Evolutionary conservation across 2,888 invertebrate genomes (phyloP), one percentile per base, ranked within the genome.

Genomic region (Latrodectus hesperus): DNA sequence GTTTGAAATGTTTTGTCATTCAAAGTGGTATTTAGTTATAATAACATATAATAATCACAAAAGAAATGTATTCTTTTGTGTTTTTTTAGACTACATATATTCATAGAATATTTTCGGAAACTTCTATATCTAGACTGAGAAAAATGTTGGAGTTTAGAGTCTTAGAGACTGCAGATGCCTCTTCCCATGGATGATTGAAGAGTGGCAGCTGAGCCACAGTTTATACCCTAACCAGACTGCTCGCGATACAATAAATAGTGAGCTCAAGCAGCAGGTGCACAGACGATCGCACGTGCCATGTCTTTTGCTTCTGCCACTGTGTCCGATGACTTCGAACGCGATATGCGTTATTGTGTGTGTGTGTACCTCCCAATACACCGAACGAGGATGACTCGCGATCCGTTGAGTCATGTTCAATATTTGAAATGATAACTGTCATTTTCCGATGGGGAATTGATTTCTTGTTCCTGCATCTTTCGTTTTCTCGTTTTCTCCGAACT

Each of bases 301-400:
- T 72, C 53, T 70, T 68, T 70, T 78, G n/a, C 51, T n/a, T 17
- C 71, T 6, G 52, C 55, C 14, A 26, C 49, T 26, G 72, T 72
- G 80, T 74, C 73, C 81, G 73, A 81, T 81, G 81, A 81, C 81
- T 81, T 74, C 67, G 51, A 22, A 67, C 26, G 49, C 22, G 16
- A 53, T 67, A 68, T 17, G 52, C 53, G 12, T 16, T 55, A 4
- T 38, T 71, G 55, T 53, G 22, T 49, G 14, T n/a, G 72, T 80
- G 60, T 70, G 26, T 55, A 68, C 55, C 38, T 38, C 38, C 6
- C 38, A 38, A 38, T 38, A 38, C 53, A 38, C 38, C 38, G 38
- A 38, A 38, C n/a, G 53, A n/a, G 8, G 71, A 53, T 80, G 80
- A 80, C 51, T 80, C 72, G 71, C 72, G 71, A 51, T 71, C 51